phyloP scores from a whole-genome alignment of 2,113 vertebrate species.

The Onychostoma macrolepis region DNA sequence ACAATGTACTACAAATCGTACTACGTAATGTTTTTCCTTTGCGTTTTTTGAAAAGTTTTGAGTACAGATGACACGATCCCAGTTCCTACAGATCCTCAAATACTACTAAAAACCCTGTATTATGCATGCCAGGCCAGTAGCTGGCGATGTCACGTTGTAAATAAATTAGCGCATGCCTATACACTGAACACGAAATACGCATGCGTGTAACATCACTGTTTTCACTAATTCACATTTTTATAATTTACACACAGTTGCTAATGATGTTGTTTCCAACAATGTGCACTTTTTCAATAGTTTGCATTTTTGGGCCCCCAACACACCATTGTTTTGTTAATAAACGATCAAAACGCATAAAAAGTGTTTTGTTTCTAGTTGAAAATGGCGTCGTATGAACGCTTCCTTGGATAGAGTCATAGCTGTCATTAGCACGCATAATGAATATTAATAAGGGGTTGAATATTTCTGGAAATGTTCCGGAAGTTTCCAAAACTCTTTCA shows the following conservation, averaged over 20 bases:
- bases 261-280: neutral
- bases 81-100: neutral
- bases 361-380: neutral
- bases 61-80: too few relatives aligned
- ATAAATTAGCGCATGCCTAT: neutral
- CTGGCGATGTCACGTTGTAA: neutral
- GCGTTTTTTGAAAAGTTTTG: too few relatives aligned
- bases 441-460: neutral
- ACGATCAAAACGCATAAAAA: neutral
- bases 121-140: neutral
- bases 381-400: neutral
- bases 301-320: neutral
- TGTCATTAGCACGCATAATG: neutral
- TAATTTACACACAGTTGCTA: too few relatives aligned
- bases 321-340: neutral
- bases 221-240: too few relatives aligned
- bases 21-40: too few relatives aligned
- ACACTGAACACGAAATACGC: neutral
- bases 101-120: neutral
- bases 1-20: too few relatives aligned
- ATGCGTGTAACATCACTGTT: too few relatives aligned
- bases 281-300: neutral
- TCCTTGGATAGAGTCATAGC: neutral
- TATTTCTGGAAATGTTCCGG: too few relatives aligned
- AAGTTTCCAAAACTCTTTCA: too few relatives aligned